Evolutionary conservation across 2,888 invertebrate genomes (phyloP).

Genomic region (Rhyacophila evoluta): DNA sequence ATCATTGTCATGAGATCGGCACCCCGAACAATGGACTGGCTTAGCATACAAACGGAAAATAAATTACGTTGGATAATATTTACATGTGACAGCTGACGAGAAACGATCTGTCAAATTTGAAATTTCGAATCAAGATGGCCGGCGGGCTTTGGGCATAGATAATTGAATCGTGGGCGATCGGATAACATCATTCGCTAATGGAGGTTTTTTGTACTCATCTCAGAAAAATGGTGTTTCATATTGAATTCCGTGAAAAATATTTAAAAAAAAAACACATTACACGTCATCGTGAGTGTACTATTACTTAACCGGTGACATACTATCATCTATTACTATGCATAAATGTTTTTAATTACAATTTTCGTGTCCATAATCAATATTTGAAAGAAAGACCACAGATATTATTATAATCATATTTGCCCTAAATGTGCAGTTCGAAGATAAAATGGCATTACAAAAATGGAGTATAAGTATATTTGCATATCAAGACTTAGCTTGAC

Average conservation of each 20-base stretch:
- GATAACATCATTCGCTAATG: background rate
- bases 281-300: too few species aligned
- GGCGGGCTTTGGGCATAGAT: background rate
- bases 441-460: too few species aligned
- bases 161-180: background rate
- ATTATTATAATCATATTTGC: too few species aligned
- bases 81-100: slow-evolving; percentile 15
- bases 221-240: background rate
- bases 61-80: background rate
- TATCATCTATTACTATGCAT: too few species aligned
- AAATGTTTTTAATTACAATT: too few species aligned
- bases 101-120: background rate
- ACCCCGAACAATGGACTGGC: background rate
- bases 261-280: too few species aligned
- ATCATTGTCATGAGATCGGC: background rate
- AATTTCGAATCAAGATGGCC: background rate
- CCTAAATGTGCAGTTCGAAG: too few species aligned
- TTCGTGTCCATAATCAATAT: too few species aligned
- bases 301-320: too few species aligned
- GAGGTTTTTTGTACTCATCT: background rate
- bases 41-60: slow-evolving; percentile 31
- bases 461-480: too few species aligned
- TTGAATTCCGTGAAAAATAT: background rate
- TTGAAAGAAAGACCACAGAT: too few species aligned
- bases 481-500: too few species aligned